Conservation (phyloP, 2,888 invertebrate species). For the Chydorus sphaericus region DNA sequence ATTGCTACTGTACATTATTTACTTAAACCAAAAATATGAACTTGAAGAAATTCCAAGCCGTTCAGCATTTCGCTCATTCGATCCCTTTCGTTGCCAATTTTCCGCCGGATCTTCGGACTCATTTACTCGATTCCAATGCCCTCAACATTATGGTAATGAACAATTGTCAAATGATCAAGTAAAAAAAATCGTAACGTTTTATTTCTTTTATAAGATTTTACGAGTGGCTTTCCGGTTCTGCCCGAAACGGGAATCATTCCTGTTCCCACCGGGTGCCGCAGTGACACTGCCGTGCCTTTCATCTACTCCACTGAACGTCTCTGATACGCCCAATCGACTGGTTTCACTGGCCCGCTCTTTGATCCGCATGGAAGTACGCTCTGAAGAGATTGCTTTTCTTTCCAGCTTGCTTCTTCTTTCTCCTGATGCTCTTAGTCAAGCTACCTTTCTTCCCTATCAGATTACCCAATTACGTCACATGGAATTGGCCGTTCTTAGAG, state of each 20-base stretch:
- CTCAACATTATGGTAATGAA: slow-evolving; percentile 13
- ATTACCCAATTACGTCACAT: background rate
- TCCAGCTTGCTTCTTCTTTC: background rate
- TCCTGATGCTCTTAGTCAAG: background rate
- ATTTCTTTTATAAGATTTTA: slow-evolving; percentile 2
- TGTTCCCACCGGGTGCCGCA: slow-evolving; percentile 4
- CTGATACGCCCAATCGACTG: background rate
- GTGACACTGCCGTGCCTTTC: background rate
- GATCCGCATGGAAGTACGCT: background rate
- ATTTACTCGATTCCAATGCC: slow-evolving; percentile 1
- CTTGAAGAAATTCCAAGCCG: too few relatives aligned
- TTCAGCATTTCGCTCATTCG: slow-evolving; percentile 4
- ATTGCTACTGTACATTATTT: too few relatives aligned
- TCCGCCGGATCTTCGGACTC: background rate
- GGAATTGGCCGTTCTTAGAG: background rate
- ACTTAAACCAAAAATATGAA: too few relatives aligned
- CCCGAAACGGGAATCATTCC: slow-evolving; percentile 5
- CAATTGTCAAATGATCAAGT: background rate
- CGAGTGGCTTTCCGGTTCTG: slow-evolving; percentile 10
- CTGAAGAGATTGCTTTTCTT: slow-evolving; percentile 8
- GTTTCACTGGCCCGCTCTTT: too few relatives aligned
- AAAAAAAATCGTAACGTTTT: background rate
- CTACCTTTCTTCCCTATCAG: background rate
- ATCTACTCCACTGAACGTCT: background rate
- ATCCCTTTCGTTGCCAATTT: background rate